Evolutionary conservation across 64 coral and sea anemone species (phyloP).

Genomic region (Pocillopora verrucosa): DNA sequence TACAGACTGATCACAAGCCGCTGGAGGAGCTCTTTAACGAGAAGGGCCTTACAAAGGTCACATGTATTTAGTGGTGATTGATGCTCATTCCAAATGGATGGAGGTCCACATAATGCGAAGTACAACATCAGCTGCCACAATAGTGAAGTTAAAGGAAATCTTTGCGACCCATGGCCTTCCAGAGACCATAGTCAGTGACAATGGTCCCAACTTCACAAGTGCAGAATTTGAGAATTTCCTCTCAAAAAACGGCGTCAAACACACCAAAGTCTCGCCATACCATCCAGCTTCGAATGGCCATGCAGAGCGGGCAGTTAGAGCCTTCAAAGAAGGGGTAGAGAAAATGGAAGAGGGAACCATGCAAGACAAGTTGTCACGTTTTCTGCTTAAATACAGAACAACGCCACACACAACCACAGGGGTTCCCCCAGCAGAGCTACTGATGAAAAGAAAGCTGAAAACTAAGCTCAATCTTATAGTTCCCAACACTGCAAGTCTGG

Average conservation of each 20-base stretch:
- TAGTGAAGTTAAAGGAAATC: conserved; percentile 5
- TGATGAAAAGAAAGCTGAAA: conserved; percentile 28
- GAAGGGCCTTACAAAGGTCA: conserved; percentile 24
- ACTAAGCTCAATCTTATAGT: conserved; percentile 8
- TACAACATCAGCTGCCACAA: conserved; percentile 11
- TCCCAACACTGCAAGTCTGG: conserved; percentile 20
- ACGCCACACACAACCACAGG: conserved; percentile 50
- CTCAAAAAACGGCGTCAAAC: conserved; percentile 26
- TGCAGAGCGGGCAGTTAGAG: conserved; percentile 5
- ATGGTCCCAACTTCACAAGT: conserved; percentile 39
- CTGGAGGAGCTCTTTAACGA: conserved; percentile 25
- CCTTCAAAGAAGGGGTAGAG: conserved; percentile 32
- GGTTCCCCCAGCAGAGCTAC: conserved; percentile 37
- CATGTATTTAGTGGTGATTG: conserved; percentile 56
- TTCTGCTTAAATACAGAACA: conserved; percentile 27
- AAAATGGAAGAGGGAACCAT: conserved; percentile 25
- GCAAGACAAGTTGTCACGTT: conserved; percentile 15
- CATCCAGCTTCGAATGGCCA: conserved; percentile 44
- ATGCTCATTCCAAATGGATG: conserved; percentile 53
- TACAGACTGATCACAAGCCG: conserved; percentile 28
- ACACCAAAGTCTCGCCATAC: conserved; percentile 23
- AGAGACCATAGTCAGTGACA: background rate
- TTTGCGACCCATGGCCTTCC: conserved; percentile 11
- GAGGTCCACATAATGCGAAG: background rate
- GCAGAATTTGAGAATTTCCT: conserved; percentile 40